Conservation (phyloP, 2,113 vertebrate genomes). For the Lasiurus borealis region DNA sequence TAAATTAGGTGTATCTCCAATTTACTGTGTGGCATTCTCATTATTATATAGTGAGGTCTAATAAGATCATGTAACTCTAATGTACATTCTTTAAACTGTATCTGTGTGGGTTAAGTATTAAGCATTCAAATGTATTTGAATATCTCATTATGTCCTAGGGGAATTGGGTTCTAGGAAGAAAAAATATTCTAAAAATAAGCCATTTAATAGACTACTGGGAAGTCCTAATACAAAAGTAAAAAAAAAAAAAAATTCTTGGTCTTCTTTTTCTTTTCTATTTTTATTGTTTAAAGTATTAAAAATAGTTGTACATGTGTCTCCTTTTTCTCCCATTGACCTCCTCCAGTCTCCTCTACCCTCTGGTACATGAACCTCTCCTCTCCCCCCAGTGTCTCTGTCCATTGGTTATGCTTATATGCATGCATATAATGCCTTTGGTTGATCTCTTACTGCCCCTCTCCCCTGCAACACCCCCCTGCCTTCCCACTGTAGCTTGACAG, state of each 20-base stretch:
- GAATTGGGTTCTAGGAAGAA: background rate
- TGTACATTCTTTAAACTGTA: background rate
- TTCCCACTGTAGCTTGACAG: no score
- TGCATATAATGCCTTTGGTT: no score
- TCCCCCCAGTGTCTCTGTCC: no score
- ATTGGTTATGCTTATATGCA: no score
- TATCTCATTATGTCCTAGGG: background rate
- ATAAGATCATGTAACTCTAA: background rate
- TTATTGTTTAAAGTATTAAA: no score
- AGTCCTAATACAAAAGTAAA: background rate
- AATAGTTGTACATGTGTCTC: no score
- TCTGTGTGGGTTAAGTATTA: background rate
- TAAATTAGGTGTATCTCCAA: background rate
- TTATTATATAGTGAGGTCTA: background rate
- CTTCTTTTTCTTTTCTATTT: background rate
- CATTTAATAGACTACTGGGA: background rate
- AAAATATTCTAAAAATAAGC: background rate
- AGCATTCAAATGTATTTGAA: background rate
- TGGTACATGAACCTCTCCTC: accelerated
- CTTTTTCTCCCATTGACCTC: no score
- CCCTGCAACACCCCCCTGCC: no score
- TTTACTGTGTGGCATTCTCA: background rate
- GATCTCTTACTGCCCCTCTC: no score
- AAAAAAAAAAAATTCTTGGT: background rate
- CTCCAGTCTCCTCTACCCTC: no score